Evolutionary conservation across 2,888 invertebrate genomes (phyloP), one percentile per base, ranked within the genome.

Genomic region (Entomobrya proxima): DNA sequence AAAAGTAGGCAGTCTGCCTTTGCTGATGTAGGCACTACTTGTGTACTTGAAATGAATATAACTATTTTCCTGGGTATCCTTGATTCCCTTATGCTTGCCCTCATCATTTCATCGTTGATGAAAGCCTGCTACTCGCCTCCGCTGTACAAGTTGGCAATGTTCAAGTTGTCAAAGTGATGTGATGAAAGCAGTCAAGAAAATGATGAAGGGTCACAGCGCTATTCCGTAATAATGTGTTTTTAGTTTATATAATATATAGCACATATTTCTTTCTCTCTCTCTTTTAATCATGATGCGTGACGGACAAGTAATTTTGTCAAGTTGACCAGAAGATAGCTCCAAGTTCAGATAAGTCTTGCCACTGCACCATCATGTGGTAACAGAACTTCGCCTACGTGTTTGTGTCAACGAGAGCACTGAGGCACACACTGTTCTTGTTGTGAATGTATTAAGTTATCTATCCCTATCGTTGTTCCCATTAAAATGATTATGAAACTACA

Each of bases 181-280:
- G 76, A 76, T 76, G 76, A 76, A 58, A 55, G 52, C 3, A 18
- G 40, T 40, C 15, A 32, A 40, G 55, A 75, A 55, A 58, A 58
- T 76, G 58, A 76, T 76, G 58, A 76, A 76, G 76, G 58, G 76
- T 75, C 75, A 52, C 24, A 75, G n/a, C n/a, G n/a, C n/a, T n/a
- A n/a, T n/a, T n/a, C n/a, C n/a, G n/a, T n/a, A n/a, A n/a, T n/a
- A n/a, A n/a, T n/a, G 21, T 47, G 9, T 72, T 27, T 50, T 18
- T 4, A 6, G 11, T 13, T 11, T 40, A 13, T 37, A 11, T 5
- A 37, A 2, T 6, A 55, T 61, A n/a, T 32, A 30, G 1, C 9
- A 11, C 18, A 30, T 32, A 11, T 5, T 30, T 27, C n/a, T n/a
- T n/a, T 15, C 44, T 27, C 15, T 1, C 72, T 30, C 15, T 44